A percentile compares a stretch with the other conserved stretches of the same genome.
Evolutionary conservation across 1,140 invertebrate genomes (phyloP).

Genomic region (Drosophila eugracilis): DNA sequence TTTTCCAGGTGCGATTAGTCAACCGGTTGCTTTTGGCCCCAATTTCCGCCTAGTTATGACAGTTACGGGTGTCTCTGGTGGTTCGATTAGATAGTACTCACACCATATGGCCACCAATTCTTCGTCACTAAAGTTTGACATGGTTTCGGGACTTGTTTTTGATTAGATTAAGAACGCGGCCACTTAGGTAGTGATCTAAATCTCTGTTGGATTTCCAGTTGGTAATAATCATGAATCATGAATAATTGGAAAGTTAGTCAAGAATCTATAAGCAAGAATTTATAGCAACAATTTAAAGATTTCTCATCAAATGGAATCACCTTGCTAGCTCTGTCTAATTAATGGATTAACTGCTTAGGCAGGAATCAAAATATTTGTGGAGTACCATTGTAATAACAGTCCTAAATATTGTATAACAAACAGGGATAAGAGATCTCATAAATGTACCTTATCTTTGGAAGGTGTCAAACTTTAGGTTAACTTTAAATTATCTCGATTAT

Average conservation of each 20-base stretch:
- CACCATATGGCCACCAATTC: conserved; percentile 31
- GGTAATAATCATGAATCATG: conserved; percentile 4
- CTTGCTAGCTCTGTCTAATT: not conserved
- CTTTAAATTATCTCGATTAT: not conserved
- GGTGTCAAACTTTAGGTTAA: not conserved
- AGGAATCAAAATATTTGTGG: not conserved
- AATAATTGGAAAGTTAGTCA: not conserved
- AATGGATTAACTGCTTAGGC: conserved; percentile 5
- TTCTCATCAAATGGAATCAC: no score
- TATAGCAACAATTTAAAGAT: no score
- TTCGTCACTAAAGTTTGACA: conserved; percentile 15
- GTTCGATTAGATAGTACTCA: conserved; percentile 55
- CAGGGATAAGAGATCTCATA: not conserved
- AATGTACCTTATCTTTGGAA: not conserved
- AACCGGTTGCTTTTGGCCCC: conserved; percentile 43
- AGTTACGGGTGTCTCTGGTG: conserved; percentile 18
- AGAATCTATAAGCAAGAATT: no score
- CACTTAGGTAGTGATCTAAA: conserved; percentile 8
- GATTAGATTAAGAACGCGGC: conserved; percentile 35
- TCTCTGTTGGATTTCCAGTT: conserved; percentile 3
- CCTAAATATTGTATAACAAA: conserved; percentile 11
- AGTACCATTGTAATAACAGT: not conserved
- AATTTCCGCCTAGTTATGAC: conserved; percentile 36
- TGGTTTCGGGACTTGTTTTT: conserved; percentile 8
- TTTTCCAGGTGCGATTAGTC: conserved; percentile 46